Base-by-base conservation (phyloP, 2,888 invertebrate species). In the Drosophila silvestris region DNA sequence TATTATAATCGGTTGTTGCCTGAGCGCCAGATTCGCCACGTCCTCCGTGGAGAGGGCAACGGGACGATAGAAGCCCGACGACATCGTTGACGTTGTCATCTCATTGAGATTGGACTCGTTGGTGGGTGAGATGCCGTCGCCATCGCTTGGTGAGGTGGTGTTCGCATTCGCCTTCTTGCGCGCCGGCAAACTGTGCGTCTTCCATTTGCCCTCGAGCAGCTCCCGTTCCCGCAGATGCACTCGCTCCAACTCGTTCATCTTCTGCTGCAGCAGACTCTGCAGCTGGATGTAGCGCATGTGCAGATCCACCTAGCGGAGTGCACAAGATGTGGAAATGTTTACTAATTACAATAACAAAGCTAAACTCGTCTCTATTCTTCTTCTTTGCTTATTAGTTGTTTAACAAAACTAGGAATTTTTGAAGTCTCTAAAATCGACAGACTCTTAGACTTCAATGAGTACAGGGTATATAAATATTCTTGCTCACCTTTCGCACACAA, bases 201-300 rank as follows among this genome's bases (percentile, higher is more conserved):
- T 97, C 97, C 97, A 97, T 92, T 97, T 97, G 30, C 97, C 96
- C 94, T 97, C 96, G 53, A 97, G 94, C 16, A 98, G 95, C 91
- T 98, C 97, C 64, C 97, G 95, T 92, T 98, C 98, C 5, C 96
- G 95, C 64, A 97, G 94, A 83, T 96, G 96, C 9, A 98, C 94
- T 63, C 97, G 95, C 92, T 98, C 98, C 62, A 98, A 93, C 92
- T 98, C 98, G 54, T 96, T 95, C 95, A 97, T 96, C 93, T 98
- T 97, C 53, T 95, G 95, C 93, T 98, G 97, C 32, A 98, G 94
- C 41, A 96, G 95, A 83, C 97, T 95, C 94, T 98, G 98, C 37
- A 99, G 94, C 91, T 97, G 97, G 79, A 99, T 97, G 91, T 97
- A 98, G 73, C 98, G 96, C 95, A 98, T 97, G 92, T 99, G 98